Conservation (phyloP, 2,113 vertebrate species). For the Excalfactoria chinensis region DNA sequence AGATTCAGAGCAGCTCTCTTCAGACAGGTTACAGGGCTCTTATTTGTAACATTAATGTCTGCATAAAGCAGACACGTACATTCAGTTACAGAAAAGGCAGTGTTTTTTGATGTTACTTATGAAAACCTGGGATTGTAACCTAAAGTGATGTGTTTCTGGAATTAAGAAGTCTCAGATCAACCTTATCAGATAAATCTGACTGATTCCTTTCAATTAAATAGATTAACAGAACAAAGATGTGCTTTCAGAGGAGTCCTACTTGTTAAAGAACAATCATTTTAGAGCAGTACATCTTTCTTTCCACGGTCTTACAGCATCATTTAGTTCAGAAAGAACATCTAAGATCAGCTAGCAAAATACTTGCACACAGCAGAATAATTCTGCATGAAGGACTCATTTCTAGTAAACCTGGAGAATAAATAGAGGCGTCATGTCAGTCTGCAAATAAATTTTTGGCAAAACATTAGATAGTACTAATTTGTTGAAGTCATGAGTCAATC, state of each 20-base stretch:
- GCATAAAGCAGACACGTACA: not conserved
- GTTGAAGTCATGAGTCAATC: constrained; percentile 18
- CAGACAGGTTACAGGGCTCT: not conserved
- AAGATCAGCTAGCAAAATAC: not conserved
- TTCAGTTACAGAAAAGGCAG: not conserved
- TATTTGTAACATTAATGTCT: constrained; percentile 1
- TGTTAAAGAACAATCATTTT: not conserved
- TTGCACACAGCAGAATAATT: not conserved
- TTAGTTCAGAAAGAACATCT: not conserved
- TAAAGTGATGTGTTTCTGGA: not conserved
- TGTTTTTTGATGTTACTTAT: not conserved
- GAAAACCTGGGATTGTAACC: not conserved
- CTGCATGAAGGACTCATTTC: not conserved
- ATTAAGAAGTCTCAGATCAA: not conserved
- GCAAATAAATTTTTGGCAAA: not conserved
- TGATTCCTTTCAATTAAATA: not conserved
- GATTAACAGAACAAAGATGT: not conserved
- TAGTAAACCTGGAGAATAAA: not conserved
- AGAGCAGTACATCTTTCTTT: not conserved
- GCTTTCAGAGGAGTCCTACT: not conserved
- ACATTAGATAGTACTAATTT: constrained; percentile 21
- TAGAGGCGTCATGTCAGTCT: not conserved
- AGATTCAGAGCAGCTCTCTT: not conserved
- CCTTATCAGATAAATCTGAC: not conserved
- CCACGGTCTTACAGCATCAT: not conserved